Conservation (phyloP, 2,888 invertebrate species). For the Endotricha flammealis region DNA sequence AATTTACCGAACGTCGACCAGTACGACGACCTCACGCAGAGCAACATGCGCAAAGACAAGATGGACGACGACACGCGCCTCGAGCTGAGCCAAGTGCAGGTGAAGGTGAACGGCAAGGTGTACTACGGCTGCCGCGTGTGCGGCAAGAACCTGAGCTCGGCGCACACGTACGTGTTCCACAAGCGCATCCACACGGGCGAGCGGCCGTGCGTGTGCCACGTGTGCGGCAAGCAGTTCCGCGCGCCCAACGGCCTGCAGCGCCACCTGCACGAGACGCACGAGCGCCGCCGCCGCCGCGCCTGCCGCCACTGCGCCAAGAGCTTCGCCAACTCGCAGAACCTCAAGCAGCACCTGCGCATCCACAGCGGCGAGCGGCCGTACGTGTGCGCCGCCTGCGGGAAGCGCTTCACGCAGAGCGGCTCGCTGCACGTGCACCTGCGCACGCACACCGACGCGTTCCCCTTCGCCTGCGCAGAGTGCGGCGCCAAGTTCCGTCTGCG, state of each 20-base stretch:
- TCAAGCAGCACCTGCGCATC: conserved; percentile 77
- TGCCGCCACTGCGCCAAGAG: conserved; percentile 76
- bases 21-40: conserved; percentile 57
- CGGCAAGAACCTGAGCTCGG: conserved; percentile 77
- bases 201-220: conserved; percentile 81
- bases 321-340: conserved; percentile 80
- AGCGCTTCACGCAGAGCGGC: conserved; percentile 82
- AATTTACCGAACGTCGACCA: conserved; percentile 24
- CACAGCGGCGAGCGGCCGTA: conserved; percentile 80
- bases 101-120: conserved; percentile 67
- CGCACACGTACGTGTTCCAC: conserved; percentile 81
- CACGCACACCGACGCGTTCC: conserved; percentile 76
- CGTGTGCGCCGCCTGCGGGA: conserved; percentile 79
- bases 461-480: conserved; percentile 79
- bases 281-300: conserved; percentile 76
- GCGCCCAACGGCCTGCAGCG: conserved; percentile 81
- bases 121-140: conserved; percentile 78
- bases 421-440: conserved; percentile 80
- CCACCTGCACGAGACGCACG: conserved; percentile 81
- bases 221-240: conserved; percentile 82
- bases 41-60: conserved; percentile 50
- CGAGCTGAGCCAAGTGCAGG: conserved; percentile 43
- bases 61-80: conserved; percentile 51
- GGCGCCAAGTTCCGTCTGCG: conserved; percentile 79
- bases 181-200: conserved; percentile 82